A percentile compares a stretch with the other conserved stretches of the same genome.
Conservation (phyloP, 2,888 invertebrate species). For the Epiblema foenella region DNA sequence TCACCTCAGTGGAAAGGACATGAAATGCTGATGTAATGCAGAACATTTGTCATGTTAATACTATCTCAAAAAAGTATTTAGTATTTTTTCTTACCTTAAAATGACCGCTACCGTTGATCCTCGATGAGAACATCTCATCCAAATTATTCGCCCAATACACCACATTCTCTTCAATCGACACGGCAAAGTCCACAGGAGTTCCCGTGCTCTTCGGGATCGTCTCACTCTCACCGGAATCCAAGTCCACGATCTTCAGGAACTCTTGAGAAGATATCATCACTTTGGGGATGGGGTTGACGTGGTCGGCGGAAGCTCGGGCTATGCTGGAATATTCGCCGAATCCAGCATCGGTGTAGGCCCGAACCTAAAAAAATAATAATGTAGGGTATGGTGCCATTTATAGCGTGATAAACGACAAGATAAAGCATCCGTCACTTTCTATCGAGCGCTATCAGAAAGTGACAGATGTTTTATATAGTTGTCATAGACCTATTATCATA, state of each 20-base stretch:
- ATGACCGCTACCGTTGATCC: slow-evolving; percentile 82
- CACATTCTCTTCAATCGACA: slow-evolving; percentile 88
- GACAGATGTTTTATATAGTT: too few species aligned
- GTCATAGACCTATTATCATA: too few species aligned
- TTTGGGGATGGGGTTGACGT: slow-evolving; percentile 91
- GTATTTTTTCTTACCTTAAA: slow-evolving; percentile 68
- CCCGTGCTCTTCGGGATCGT: slow-evolving; percentile 87
- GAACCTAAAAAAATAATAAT: slow-evolving; percentile 84
- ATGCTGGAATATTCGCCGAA: slow-evolving; percentile 88
- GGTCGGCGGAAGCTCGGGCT: slow-evolving; percentile 86
- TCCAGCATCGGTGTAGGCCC: slow-evolving; percentile 92
- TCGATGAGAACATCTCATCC: slow-evolving; percentile 87
- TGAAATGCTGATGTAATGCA: too few species aligned
- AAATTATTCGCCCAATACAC: slow-evolving; percentile 94
- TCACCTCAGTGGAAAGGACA: too few species aligned
- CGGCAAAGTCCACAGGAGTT: slow-evolving; percentile 88
- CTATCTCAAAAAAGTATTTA: not conserved
- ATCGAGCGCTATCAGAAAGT: too few species aligned
- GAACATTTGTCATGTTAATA: too few species aligned
- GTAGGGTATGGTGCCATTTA: too few species aligned
- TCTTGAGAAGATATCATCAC: slow-evolving; percentile 90
- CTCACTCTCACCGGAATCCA: slow-evolving; percentile 88
- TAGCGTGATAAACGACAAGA: too few species aligned
- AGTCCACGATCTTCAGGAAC: slow-evolving; percentile 89
- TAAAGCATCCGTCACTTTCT: too few species aligned